A percentile compares a stretch with the other conserved stretches of the same genome.
Evolutionary conservation across 2,113 vertebrate species (phyloP).

Genomic region (Rutilus rutilus): DNA sequence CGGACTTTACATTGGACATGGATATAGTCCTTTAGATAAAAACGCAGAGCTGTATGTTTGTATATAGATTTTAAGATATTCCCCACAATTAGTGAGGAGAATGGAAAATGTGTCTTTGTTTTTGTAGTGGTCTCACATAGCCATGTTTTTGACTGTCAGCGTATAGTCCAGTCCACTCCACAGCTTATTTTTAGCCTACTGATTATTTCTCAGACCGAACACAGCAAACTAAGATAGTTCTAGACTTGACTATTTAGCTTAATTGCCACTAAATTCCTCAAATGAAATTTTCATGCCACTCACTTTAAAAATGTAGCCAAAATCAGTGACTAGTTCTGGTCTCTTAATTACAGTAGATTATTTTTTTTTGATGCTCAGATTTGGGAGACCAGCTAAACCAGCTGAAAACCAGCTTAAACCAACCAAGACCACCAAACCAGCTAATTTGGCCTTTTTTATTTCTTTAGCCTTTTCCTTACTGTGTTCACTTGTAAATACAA

Average conservation of each 20-base stretch:
- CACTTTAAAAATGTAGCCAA: neutral
- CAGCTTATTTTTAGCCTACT: neutral
- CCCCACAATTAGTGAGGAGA: slow-evolving; percentile 21
- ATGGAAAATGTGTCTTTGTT: slow-evolving; percentile 12
- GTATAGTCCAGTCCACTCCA: neutral
- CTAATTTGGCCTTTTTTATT: neutral
- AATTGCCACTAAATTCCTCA: neutral
- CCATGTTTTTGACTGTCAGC: neutral
- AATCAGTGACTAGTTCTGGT: neutral
- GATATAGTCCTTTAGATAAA: slow-evolving; percentile 31
- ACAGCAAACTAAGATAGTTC: neutral
- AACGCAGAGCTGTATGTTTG: slow-evolving; percentile 27
- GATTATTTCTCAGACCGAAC: neutral
- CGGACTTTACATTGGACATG: slow-evolving; percentile 37
- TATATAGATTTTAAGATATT: slow-evolving; percentile 45
- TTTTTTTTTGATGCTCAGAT: neutral
- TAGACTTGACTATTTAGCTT: neutral
- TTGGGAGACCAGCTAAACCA: neutral
- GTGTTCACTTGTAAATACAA: too few species aligned
- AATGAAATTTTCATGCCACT: neutral
- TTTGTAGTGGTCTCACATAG: neutral
- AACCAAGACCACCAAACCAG: neutral
- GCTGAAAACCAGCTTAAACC: neutral
- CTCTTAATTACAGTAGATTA: neutral
- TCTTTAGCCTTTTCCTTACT: neutral